These are phyloP conservation scores for Cygnus atratus DNA, from an alignment of 2,113 vertebrate genomes.

Conservation along the genomic window DNA sequence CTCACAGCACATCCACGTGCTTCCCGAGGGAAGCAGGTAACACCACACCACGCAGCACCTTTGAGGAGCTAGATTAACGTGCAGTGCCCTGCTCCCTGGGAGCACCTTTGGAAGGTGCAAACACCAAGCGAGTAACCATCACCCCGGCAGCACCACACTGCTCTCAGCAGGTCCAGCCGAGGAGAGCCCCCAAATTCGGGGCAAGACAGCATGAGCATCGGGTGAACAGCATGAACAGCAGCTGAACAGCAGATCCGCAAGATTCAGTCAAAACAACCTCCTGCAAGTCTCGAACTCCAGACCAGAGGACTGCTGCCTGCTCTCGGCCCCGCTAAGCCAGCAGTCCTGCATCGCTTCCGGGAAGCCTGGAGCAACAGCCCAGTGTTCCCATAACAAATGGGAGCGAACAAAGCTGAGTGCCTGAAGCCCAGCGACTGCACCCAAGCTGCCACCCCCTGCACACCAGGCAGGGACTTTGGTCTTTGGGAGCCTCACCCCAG, in stretches of 20 bases:
- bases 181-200: fast-evolving
- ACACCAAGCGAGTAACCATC: not conserved
- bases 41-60: not conserved
- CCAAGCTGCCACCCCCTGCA: not conserved
- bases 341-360: not conserved
- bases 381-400: not conserved
- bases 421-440: not conserved
- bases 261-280: not conserved
- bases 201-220: not conserved
- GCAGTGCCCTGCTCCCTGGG: not conserved
- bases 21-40: not conserved
- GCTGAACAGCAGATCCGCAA: not conserved
- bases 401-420: not conserved
- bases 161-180: not conserved
- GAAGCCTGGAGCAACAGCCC: not conserved
- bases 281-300: not conserved
- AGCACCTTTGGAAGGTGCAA: not conserved
- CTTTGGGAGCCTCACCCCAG: not conserved
- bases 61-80: not conserved
- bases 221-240: not conserved
- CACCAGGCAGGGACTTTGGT: not conserved
- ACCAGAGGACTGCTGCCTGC: not conserved
- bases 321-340: not conserved
- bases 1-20: fast-evolving
- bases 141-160: not conserved